Percentiles rank a stretch among this genome's conserved stretches.
Evolutionary conservation across 2,797 vertebrate genomes (phyloP).

Genomic region (Etheostoma nigrum): DNA sequence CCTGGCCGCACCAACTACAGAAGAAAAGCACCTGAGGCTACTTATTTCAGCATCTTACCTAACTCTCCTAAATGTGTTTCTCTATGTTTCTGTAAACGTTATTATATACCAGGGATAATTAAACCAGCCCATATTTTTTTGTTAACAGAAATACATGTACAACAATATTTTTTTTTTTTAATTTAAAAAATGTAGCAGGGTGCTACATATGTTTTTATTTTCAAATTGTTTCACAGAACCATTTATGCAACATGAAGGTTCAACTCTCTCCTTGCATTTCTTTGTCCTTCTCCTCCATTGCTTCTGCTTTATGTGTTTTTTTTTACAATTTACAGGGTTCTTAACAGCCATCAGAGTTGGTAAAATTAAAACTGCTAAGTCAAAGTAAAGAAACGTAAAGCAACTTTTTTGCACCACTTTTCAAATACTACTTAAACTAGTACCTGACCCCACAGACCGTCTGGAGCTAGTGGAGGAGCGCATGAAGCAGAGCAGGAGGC

Average conservation of each 20-base stretch:
- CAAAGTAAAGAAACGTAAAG: not conserved
- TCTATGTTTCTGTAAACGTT: too few relatives aligned
- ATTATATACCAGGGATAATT: too few relatives aligned
- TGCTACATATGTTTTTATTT: not conserved
- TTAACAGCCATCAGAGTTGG: not conserved
- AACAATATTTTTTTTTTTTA: too few relatives aligned
- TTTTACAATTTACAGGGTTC: not conserved
- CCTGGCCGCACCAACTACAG: too few relatives aligned
- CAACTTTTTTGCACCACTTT: not conserved
- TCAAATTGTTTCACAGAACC: not conserved
- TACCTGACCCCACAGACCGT: conserved; percentile 60
- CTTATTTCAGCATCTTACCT: too few relatives aligned
- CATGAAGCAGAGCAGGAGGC: conserved; percentile 85
- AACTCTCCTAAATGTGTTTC: too few relatives aligned
- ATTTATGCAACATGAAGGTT: not conserved
- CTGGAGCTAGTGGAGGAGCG: conserved; percentile 79
- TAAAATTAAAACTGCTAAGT: not conserved
- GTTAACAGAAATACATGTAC: too few relatives aligned
- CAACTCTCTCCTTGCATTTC: not conserved
- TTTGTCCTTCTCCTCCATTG: too few relatives aligned
- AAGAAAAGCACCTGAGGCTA: too few relatives aligned
- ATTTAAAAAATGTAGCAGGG: too few relatives aligned
- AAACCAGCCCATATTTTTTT: too few relatives aligned
- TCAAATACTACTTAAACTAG: not conserved
- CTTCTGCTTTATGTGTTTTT: not conserved